Evolutionary conservation across 2,797 vertebrate species (phyloP).

Genomic region (Fundulus diaphanus): DNA sequence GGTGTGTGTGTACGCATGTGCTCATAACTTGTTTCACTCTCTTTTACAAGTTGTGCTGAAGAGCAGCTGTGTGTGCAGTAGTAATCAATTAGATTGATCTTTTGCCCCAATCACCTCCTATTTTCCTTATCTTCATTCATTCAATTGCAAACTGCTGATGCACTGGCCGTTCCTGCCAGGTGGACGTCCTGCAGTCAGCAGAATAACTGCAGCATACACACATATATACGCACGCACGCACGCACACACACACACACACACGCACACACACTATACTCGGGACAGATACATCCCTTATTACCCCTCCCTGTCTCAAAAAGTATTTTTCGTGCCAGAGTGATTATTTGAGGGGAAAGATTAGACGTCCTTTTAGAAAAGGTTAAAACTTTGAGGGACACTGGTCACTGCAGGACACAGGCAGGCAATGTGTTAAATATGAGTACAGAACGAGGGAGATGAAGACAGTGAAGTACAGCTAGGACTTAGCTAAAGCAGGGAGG

Average conservation of each 20-base stretch:
- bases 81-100: constrained; percentile 84
- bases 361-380: constrained; percentile 30
- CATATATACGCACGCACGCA: constrained; percentile 19
- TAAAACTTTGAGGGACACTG: constrained; percentile 35
- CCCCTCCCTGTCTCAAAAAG: constrained; percentile 53
- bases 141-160: constrained; percentile 86
- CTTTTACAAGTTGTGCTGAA: constrained; percentile 2
- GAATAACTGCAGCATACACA: constrained; percentile 82
- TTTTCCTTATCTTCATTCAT: constrained; percentile 84
- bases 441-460: constrained; percentile 9
- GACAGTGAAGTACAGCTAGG: constrained; percentile 16
- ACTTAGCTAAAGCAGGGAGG: constrained; percentile 11
- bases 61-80: constrained; percentile 50
- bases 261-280: not conserved
- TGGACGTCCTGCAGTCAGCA: constrained; percentile 91
- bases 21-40: not conserved
- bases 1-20: not conserved
- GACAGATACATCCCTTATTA: constrained; percentile 11
- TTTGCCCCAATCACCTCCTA: not conserved
- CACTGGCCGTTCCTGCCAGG: constrained; percentile 79
- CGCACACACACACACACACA: not conserved
- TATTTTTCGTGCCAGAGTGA: not conserved
- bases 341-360: not conserved
- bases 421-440: constrained; percentile 47
- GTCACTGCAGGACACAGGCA: constrained; percentile 29